Base-by-base conservation (phyloP, 1,140 invertebrate species). In the Diprion similis region DNA sequence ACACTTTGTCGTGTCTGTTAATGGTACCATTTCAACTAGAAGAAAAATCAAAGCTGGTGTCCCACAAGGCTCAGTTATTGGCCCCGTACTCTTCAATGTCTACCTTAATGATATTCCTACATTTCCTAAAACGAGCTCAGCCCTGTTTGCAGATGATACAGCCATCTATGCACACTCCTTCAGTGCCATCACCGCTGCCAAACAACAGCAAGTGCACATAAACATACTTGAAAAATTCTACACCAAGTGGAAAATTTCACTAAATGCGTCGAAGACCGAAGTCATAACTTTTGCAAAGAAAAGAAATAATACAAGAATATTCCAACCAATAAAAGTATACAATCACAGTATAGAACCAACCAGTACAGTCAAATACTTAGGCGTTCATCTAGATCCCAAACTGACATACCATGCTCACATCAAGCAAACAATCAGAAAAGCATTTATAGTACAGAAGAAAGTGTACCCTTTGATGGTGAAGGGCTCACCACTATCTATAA, bases 21-120 rank as follows among this genome's bases (percentile, higher is more conserved):
- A 73, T n/a, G 46, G 15, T 7, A 17, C 2, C 10, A 68, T 17
- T 51, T 74, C 75, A 7, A 70, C 71, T 17, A 69, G 67, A 66
- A 59, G 74, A 8, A 71, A 51, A 66, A 71, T 77, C 0, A 74
- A 37, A 73, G 72, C 72, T n/a, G 80, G 80, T 15, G 78, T 83
- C 8, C 82, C 81, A 6, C 80, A 84, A 76, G 82, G 83, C 1
- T 80, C 78, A 19, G 78, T 83, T 10, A 67, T 83, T 13, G 76
- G 78, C 1, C 82, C 82, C 6, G 75, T 73, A 6, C 68, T 82
- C 10, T 82, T 80, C 66, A 77, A 77, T 47, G 76, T 82, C 1
- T 83, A 79, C 67, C 77, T 76, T 10, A 76, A 77, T 51, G 80
- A 83, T 70, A 59, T 77, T 37, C 78, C 75, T 2, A 66, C 48